Base-by-base conservation (phyloP, 2,113 vertebrate genomes). In the Empidonax alnorum region DNA sequence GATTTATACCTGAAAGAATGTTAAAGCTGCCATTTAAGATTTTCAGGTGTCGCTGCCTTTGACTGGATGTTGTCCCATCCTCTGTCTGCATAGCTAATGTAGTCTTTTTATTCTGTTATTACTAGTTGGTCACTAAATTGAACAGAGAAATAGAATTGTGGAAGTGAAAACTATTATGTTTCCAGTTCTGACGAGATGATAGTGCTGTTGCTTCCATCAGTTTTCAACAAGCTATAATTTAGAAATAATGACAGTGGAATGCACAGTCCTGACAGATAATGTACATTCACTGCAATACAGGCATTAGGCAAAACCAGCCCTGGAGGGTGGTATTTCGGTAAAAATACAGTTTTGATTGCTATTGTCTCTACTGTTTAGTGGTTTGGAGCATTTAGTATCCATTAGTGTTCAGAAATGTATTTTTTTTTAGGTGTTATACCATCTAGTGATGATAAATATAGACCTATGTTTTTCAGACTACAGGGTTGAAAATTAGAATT, bases 131-230 rank as follows among this genome's bases (percentile, higher is more conserved):
- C 98, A 98, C 97, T 97, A 97, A 98, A 98, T 97, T 98, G 98
- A 98, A 98, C 97, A 94, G 90, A 98, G 97, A 98, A 98, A 98
- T 96, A 98, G 97, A 98, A 98, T 95, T 97, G 97, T 97, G 96
- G 95, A 98, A 98, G 97, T 98, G 97, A 98, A 98, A 98, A 98
- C 98, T 97, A 98, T 98, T 98, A 98, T 97, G 97, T 98, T 98
- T 98, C 97, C 95, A 96, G 97, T 94, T 96, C 97, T 98, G 98
- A 98, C 97, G 94, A 97, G 97, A 98, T 98, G 98, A 98, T 98
- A 97, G 98, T 97, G 98, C 97, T 97, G 97, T 97, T 98, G 93
- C 96, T 98, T 97, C 98, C 94, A 96, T 98, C 96, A 74, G 93
- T 97, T 98, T 96, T 88, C 96, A 98, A 94, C 97, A 98, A 97